Evolutionary conservation across 2,797 vertebrate species (phyloP), one percentile per base, ranked within the genome.

Genomic region (Botia almorhae): DNA sequence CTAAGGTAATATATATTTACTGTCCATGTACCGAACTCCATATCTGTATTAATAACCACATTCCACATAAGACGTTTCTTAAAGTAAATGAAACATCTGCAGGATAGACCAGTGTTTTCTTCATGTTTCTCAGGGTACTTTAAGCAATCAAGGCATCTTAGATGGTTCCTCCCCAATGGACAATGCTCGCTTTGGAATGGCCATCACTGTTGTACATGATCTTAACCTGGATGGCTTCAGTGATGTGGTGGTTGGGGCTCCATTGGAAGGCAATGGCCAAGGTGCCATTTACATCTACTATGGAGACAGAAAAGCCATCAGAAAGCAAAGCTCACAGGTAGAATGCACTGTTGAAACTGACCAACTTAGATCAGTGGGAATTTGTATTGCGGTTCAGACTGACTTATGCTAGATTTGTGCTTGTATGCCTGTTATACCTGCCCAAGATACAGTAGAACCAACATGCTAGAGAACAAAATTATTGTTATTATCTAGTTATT

Each of bases 211-310:
- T 0, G 95, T 98, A 46, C 93, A 91, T 12, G 98, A 99, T 83
- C 95, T 99, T 78, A 98, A 98, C 87, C 94, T 97, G 4, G 98
- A 99, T 1, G 95, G 96, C 0, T 95, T 95, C 58, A 96, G 95
- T 29, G 98, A 99, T 46, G 89, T 98, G 43, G 97, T 96, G 39
- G 96, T 99, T 10, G 98, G 97, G 0, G 96, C 98, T 0, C 98
- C 98, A 0, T 86, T 99, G 33, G 98, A 98, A 83, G 94, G 95
- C 36, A 95, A 98, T 85, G 96, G 98, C 63, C 89, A 93, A 0
- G 98, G 98, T 33, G 97, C 96, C 1, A 95, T 96, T 53, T 99
- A 99, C 87, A 91, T 99, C 87, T 98, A 97, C 83, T 96, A 98
- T 0, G 98, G 98, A 19, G 89, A 7, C 1, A 87, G 90, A 68